Conservation (phyloP, 2,888 invertebrate species). For the Hypena proboscidalis region DNA sequence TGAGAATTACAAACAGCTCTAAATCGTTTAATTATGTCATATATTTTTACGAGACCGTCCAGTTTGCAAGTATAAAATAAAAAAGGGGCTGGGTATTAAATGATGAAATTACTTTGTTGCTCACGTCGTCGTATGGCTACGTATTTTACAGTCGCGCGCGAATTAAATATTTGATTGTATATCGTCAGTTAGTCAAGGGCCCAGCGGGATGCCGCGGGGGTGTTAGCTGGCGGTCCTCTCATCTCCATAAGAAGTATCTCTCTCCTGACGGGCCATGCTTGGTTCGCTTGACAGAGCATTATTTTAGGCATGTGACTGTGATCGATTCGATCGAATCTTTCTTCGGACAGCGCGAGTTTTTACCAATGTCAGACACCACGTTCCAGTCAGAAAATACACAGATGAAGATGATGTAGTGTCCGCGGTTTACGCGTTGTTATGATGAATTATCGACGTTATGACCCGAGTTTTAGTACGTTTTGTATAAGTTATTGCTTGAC, state of each 20-base stretch:
- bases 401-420: conserved; percentile 70
- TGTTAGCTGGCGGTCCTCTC: conserved; percentile 62
- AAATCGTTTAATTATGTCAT: too few relatives aligned
- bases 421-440: conserved; percentile 65
- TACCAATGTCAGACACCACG: conserved; percentile 51
- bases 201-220: conserved; percentile 62
- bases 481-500: too few relatives aligned
- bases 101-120: conserved; percentile 26
- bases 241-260: conserved; percentile 63
- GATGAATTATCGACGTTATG: conserved; percentile 66
- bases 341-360: conserved; percentile 72
- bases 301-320: conserved; percentile 81
- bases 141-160: conserved; percentile 47
- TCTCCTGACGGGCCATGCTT: conserved; percentile 50
- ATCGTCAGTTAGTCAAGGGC: conserved; percentile 57
- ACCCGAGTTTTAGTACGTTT: conserved; percentile 60
- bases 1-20: too few relatives aligned
- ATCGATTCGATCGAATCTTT: conserved; percentile 79
- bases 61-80: too few relatives aligned
- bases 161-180: conserved; percentile 64
- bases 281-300: conserved; percentile 68
- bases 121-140: conserved; percentile 19
- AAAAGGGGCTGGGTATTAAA: not conserved
- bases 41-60: too few relatives aligned
- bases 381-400: conserved; percentile 36